Conservation (phyloP, 1,140 invertebrate species). For the Dysdera silvatica region DNA sequence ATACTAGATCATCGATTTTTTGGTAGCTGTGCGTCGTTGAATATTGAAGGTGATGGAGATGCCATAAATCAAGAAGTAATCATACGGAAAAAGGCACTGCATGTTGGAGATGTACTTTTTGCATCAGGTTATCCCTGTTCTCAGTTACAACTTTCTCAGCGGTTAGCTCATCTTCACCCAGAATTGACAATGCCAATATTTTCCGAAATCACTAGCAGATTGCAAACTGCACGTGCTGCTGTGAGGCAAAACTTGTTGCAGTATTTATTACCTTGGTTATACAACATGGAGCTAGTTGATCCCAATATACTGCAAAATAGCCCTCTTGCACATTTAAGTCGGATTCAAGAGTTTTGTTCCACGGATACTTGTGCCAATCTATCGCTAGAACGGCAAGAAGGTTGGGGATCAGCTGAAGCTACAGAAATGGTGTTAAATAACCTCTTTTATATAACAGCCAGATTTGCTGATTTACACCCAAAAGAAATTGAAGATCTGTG, state of each 20-base stretch:
- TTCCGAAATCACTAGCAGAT: constrained; percentile 92
- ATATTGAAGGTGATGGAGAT: constrained; percentile 28
- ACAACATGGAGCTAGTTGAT: constrained; percentile 97
- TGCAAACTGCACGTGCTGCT: constrained; percentile 88
- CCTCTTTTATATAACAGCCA: constrained; percentile 94
- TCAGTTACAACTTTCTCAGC: constrained; percentile 81
- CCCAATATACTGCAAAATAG: constrained; percentile 77
- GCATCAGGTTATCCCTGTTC: constrained; percentile 81
- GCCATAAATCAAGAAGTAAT: constrained; percentile 17
- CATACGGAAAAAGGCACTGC: constrained; percentile 45
- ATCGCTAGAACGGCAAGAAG: constrained; percentile 60
- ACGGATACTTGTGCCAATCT: constrained; percentile 34
- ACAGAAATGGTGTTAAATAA: constrained; percentile 99
- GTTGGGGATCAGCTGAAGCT: constrained; percentile 95
- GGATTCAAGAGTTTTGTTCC: constrained; percentile 32
- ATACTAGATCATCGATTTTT: constrained; percentile 92
- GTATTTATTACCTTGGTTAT: constrained; percentile 91
- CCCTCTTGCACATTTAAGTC: constrained; percentile 36
- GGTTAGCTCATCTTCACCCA: constrained; percentile 85
- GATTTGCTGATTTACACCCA: constrained; percentile 92
- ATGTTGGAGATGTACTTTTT: constrained; percentile 64
- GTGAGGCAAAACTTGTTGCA: constrained; percentile 80
- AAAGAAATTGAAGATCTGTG: constrained; percentile 92
- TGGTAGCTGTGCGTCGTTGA: constrained; percentile 46
- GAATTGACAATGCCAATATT: constrained; percentile 99